Percentiles rank a stretch among this genome's conserved stretches.
Evolutionary conservation across 1,140 invertebrate genomes (phyloP).

Genomic region (Frieseomelitta varia): DNA sequence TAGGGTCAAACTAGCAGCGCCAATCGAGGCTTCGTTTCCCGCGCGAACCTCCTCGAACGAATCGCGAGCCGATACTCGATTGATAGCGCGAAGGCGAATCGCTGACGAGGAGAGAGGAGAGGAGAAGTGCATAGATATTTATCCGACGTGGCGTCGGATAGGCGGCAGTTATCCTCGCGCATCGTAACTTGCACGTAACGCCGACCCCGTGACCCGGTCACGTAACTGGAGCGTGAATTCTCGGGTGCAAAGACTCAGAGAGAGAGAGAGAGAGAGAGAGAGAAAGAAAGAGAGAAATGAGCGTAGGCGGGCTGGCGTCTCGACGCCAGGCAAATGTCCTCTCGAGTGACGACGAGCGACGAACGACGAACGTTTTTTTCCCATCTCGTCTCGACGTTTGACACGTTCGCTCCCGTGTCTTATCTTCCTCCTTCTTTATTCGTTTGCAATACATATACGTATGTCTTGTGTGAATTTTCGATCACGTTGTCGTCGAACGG

Average conservation of each 20-base stretch:
- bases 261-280: background rate
- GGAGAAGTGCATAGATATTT: constrained; percentile 19
- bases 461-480: background rate
- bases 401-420: background rate
- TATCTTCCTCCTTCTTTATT: background rate
- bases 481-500: background rate
- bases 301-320: constrained; percentile 34
- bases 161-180: constrained; percentile 46
- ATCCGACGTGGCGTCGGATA: constrained; percentile 48
- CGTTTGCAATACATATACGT: background rate
- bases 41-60: background rate
- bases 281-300: too few relatives aligned
- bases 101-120: background rate
- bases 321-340: constrained; percentile 50
- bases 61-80: background rate
- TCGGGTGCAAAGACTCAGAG: constrained; percentile 31
- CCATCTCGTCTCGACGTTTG: background rate
- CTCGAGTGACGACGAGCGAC: background rate
- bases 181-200: constrained; percentile 22
- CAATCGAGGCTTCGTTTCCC: background rate
- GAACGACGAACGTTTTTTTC: background rate
- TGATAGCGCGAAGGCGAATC: background rate
- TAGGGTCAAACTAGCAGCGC: background rate
- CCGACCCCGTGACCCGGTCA: constrained; percentile 60
- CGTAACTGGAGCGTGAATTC: constrained; percentile 64